Evolutionary conservation across 2,113 vertebrate genomes (phyloP).

Genomic region (Poeciliopsis turrubarensis): DNA sequence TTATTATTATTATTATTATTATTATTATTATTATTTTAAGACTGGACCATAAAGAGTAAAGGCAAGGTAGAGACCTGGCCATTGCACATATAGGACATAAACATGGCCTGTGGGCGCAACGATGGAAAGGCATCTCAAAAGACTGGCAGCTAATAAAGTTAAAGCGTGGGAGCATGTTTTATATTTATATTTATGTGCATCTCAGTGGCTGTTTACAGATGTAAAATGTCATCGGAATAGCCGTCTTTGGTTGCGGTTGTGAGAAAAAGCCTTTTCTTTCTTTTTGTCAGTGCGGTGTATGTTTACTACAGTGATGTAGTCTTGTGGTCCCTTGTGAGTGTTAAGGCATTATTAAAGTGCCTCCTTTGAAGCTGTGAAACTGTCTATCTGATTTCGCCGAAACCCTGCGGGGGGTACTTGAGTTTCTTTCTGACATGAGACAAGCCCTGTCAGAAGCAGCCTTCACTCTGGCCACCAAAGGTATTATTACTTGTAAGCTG

Average conservation of each 20-base stretch:
- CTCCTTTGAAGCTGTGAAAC: constrained; percentile 46
- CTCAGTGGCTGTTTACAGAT: constrained; percentile 35
- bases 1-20: too few relatives aligned
- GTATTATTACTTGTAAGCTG: constrained; percentile 34
- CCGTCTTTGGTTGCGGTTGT: constrained; percentile 47
- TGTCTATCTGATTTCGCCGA: constrained; percentile 30
- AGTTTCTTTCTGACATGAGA: constrained; percentile 39
- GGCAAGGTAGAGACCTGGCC: constrained; percentile 53
- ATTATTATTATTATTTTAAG: constrained; percentile 32
- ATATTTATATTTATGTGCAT: constrained; percentile 25
- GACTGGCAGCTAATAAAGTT: constrained; percentile 75
- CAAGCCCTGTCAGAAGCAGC: constrained; percentile 27
- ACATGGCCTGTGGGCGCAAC: constrained; percentile 66
- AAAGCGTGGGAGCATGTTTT: constrained; percentile 28
- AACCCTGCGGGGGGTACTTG: constrained; percentile 21
- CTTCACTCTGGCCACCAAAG: constrained; percentile 26
- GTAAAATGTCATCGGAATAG: constrained; percentile 59
- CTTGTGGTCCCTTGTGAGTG: constrained; percentile 30
- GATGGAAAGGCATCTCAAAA: constrained; percentile 67
- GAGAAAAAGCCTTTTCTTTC: constrained; percentile 36
- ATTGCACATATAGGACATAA: constrained; percentile 67
- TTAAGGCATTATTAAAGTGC: constrained; percentile 65
- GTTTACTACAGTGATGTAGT: constrained; percentile 55
- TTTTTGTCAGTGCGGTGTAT: constrained; percentile 50
- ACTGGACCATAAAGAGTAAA: constrained; percentile 58